phyloP scores from a whole-genome alignment of 2,113 vertebrate species.

The Heptranchias perlo region DNA sequence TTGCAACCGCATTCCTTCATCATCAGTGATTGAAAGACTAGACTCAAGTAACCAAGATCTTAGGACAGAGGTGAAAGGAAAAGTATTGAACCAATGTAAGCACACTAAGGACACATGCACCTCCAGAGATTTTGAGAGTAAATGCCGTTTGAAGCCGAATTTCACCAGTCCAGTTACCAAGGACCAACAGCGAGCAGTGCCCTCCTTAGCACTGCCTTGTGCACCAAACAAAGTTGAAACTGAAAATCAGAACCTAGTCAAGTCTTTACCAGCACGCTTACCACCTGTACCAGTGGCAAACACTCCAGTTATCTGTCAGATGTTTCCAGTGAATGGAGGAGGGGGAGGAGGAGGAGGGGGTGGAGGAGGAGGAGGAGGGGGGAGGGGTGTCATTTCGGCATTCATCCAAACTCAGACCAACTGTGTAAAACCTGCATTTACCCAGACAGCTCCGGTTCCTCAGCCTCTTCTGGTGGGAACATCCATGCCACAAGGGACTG shows the following conservation, averaged over 20 bases:
- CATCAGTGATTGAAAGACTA: slow-evolving; percentile 28
- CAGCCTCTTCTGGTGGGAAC: slow-evolving; percentile 75
- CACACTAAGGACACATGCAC: not conserved
- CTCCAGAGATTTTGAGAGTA: not conserved
- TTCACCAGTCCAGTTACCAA: not conserved
- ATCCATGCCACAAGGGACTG: slow-evolving; percentile 72
- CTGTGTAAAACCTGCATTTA: slow-evolving; percentile 63
- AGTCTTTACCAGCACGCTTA: slow-evolving; percentile 54
- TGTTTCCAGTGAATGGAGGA: slow-evolving; percentile 72
- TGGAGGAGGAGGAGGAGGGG: slow-evolving; percentile 61
- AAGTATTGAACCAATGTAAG: not conserved
- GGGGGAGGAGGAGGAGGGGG: slow-evolving; percentile 62
- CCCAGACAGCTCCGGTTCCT: slow-evolving; percentile 56
- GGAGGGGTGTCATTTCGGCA: slow-evolving; percentile 67
- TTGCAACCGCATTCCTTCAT: slow-evolving; percentile 57
- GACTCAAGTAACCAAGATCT: not conserved
- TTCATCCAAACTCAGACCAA: slow-evolving; percentile 60
- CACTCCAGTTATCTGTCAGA: slow-evolving; percentile 78
- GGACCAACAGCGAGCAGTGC: slow-evolving; percentile 42
- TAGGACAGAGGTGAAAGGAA: not conserved
- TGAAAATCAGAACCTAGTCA: slow-evolving; percentile 52
- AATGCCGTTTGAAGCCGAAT: not conserved
- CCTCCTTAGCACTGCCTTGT: slow-evolving; percentile 31
- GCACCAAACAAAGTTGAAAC: slow-evolving; percentile 54
- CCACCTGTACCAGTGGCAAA: slow-evolving; percentile 58